Percentiles rank a stretch among this genome's conserved stretches.
phyloP scores from a whole-genome alignment of 2,888 invertebrate species.

The Noctua janthina region DNA sequence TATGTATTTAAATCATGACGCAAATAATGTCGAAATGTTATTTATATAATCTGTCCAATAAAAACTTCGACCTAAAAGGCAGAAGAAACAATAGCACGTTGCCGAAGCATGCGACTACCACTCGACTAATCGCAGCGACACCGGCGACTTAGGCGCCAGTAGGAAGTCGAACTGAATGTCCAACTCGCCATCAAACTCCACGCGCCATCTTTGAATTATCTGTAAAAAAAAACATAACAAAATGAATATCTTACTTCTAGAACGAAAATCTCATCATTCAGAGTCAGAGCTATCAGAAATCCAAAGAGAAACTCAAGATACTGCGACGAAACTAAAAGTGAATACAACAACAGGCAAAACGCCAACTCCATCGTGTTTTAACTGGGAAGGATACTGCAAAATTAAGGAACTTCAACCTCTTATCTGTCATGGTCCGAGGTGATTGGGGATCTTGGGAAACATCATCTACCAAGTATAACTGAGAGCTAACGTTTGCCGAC shows the following conservation, averaged over 20 bases:
- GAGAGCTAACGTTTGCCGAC: background rate
- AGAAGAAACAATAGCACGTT: constrained; percentile 21
- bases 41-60: constrained; percentile 24
- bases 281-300: background rate
- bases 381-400: background rate
- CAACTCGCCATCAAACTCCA: constrained; percentile 92
- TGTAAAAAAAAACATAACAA: constrained; percentile 76
- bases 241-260: background rate
- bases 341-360: background rate
- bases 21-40: constrained; percentile 11
- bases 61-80: constrained; percentile 32
- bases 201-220: constrained; percentile 93
- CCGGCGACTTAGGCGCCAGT: constrained; percentile 94
- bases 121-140: constrained; percentile 92
- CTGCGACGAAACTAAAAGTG: background rate
- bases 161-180: constrained; percentile 95
- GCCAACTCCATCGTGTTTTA: background rate
- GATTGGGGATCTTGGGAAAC: too few relatives aligned
- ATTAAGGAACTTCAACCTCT: background rate
- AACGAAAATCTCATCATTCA: background rate
- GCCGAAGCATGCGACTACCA: constrained; percentile 76
- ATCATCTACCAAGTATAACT: too few relatives aligned
- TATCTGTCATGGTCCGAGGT: background rate
- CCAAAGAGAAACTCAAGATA: background rate
- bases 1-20: constrained; percentile 16